Conservation (phyloP, 92 coral and sea anemone genomes). For the Epizoanthus rinbou region DNA sequence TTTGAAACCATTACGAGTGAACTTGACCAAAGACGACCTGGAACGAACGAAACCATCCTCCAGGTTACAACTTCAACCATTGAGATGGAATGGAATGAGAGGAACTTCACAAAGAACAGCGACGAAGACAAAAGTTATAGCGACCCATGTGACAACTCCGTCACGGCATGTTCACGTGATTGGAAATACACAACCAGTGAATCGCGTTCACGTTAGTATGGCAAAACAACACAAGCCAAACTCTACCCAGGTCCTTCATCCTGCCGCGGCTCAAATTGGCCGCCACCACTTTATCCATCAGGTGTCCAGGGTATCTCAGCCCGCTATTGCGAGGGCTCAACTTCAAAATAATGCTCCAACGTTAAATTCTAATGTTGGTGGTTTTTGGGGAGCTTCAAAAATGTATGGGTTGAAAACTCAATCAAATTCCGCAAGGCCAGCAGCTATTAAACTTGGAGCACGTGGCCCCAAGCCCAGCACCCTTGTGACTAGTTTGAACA, state of each 20-base stretch:
- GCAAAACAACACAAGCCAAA: constrained; percentile 7
- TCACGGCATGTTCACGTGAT: background rate
- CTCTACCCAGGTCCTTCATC: background rate
- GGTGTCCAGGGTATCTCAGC: background rate
- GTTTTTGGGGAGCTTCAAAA: background rate
- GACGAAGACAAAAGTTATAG: background rate
- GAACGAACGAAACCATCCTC: background rate
- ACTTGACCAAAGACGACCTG: constrained; percentile 21
- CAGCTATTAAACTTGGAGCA: background rate
- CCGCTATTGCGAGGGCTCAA: constrained; percentile 3
- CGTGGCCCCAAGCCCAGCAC: background rate
- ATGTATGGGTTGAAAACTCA: background rate
- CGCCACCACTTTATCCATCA: constrained; percentile 14
- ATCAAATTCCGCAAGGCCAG: background rate
- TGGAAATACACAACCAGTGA: background rate
- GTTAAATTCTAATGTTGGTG: background rate
- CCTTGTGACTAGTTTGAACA: background rate
- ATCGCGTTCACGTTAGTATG: constrained; percentile 4
- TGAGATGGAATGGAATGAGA: background rate
- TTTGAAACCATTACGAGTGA: constrained; percentile 22
- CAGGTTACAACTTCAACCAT: background rate
- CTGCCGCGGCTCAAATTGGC: background rate
- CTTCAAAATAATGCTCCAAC: background rate
- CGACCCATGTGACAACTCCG: background rate
- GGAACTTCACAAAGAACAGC: background rate